Conservation (phyloP, 2,888 invertebrate species). For the Lasius fuliginosus region DNA sequence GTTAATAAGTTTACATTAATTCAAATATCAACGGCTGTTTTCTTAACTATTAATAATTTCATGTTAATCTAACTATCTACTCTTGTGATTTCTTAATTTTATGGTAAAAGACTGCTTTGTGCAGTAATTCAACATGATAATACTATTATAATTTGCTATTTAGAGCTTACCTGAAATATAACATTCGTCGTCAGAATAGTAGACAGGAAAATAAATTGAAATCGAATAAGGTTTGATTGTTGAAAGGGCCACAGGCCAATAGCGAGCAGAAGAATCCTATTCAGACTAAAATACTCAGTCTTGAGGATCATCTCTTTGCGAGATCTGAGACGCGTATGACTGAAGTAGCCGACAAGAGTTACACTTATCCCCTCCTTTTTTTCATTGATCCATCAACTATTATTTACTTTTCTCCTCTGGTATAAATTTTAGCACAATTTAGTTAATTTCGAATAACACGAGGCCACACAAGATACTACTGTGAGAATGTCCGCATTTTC, state of each 20-base stretch:
- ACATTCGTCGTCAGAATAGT: neutral
- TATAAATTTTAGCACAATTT: no score
- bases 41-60: no score
- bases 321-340: neutral
- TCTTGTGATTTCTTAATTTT: neutral
- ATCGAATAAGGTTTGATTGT: neutral
- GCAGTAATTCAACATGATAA: neutral
- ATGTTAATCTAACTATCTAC: no score
- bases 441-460: neutral
- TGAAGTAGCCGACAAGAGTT: neutral
- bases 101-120: neutral
- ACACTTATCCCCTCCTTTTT: neutral
- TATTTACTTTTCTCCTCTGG: neutral
- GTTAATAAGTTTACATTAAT: neutral
- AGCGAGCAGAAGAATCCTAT: neutral
- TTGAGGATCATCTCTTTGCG: neutral
- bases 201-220: neutral
- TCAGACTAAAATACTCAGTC: neutral
- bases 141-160: neutral
- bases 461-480: no score
- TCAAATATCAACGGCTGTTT: no score
- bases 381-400: neutral
- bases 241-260: constrained; percentile 4
- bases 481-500: no score
- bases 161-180: constrained; percentile 8